Conservation (phyloP, 2,888 invertebrate species). For the Holacanthella duospinosa region DNA sequence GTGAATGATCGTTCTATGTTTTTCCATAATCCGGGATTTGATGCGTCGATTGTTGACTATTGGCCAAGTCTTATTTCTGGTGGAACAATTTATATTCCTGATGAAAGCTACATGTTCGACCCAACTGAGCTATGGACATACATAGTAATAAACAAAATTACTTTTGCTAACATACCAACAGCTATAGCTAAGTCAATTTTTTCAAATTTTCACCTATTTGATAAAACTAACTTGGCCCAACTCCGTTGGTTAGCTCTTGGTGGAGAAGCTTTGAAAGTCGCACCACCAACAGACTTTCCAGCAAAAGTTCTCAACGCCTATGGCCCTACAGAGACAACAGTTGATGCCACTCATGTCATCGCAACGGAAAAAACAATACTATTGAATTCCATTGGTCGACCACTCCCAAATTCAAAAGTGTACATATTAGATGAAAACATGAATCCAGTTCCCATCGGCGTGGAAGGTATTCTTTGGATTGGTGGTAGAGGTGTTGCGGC, state of each 20-base stretch:
- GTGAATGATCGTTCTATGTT: neutral
- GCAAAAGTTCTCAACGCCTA: neutral
- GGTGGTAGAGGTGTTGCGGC: conserved; percentile 67
- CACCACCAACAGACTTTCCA: conserved; percentile 2
- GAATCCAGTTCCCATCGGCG: conserved; percentile 52
- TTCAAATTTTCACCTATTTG: too few species aligned
- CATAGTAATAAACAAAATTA: neutral
- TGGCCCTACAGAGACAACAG: conserved; percentile 4
- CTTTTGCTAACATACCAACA: conserved; percentile 1
- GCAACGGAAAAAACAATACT: neutral
- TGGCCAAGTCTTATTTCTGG: neutral
- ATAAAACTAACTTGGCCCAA: neutral
- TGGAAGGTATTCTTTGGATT: conserved; percentile 50
- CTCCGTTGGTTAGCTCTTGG: neutral
- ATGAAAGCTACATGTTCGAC: neutral
- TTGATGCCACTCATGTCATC: neutral
- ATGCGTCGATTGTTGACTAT: neutral
- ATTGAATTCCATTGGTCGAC: conserved; percentile 40
- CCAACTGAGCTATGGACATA: neutral
- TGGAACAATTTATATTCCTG: neutral
- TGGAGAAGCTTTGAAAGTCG: neutral
- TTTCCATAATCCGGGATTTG: conserved; percentile 2
- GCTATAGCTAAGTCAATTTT: neutral
- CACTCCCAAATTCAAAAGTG: conserved; percentile 66
- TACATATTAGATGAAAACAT: conserved; percentile 67